Evolutionary conservation across 2,797 vertebrate genomes (phyloP).

Genomic region (Tokudaia muenninki): DNA sequence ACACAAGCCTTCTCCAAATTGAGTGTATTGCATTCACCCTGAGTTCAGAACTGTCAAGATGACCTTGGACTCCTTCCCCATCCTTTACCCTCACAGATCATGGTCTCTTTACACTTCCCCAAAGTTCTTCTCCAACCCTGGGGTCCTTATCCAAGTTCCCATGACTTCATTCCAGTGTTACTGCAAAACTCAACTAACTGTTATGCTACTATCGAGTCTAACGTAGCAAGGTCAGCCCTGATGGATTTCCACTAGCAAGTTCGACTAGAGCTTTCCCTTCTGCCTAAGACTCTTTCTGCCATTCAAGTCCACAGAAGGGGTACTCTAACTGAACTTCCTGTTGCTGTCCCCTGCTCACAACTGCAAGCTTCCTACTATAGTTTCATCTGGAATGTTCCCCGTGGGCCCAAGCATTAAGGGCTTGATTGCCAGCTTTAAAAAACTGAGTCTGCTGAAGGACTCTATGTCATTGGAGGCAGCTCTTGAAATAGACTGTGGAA

Average conservation of each 20-base stretch:
- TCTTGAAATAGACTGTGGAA: neutral
- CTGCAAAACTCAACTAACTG: constrained; percentile 3
- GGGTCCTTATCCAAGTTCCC: neutral
- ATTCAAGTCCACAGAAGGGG: neutral
- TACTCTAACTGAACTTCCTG: neutral
- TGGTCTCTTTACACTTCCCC: neutral
- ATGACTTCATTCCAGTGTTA: neutral
- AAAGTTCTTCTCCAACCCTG: neutral
- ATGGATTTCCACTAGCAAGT: neutral
- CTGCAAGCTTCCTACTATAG: neutral
- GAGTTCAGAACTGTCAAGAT: neutral
- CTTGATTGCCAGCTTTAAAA: neutral
- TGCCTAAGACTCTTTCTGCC: neutral
- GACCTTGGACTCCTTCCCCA: neutral
- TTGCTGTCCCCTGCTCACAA: neutral
- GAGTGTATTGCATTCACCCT: neutral
- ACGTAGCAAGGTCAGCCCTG: neutral
- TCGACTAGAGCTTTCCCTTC: neutral
- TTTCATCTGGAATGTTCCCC: neutral
- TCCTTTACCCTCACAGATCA: neutral
- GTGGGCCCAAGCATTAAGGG: neutral
- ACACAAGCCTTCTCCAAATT: neutral
- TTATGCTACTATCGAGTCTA: neutral
- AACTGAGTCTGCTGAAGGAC: neutral
- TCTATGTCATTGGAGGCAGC: neutral